Conservation (phyloP, 1,140 invertebrate genomes). For the Nasonia vitripennis region DNA sequence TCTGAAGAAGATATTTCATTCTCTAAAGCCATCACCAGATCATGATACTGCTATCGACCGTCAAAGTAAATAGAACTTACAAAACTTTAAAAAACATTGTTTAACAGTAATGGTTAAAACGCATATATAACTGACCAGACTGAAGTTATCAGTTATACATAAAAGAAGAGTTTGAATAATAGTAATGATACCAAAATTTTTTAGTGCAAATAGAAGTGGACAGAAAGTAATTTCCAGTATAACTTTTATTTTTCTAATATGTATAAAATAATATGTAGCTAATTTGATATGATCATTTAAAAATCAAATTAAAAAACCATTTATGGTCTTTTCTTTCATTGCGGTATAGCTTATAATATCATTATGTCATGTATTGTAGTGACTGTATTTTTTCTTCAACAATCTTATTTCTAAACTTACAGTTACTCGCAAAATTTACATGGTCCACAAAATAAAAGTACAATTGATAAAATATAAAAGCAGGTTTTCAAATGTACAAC, state of each 20-base stretch:
- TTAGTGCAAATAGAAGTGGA: not conserved
- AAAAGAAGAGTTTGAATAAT: not conserved
- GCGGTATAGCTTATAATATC: not conserved
- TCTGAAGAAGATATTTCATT: constrained; percentile 59
- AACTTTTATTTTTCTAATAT: constrained; percentile 47
- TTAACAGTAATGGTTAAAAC: constrained; percentile 11
- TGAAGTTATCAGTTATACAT: constrained; percentile 48
- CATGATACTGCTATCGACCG: not conserved
- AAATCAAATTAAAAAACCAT: constrained; percentile 15
- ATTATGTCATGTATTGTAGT: constrained; percentile 28
- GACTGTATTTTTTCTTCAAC: constrained; percentile 2
- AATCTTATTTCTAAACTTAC: constrained; percentile 16
- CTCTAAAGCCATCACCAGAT: constrained; percentile 55
- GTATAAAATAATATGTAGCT: constrained; percentile 48
- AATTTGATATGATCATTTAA: constrained; percentile 34
- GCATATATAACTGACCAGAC: constrained; percentile 49
- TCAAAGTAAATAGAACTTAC: constrained; percentile 25
- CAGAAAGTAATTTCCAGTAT: constrained; percentile 22
- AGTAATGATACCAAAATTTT: not conserved
- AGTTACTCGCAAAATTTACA: not conserved
- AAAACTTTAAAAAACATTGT: constrained; percentile 55
- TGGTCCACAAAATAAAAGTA: constrained; percentile 8
- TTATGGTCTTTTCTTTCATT: constrained; percentile 21
- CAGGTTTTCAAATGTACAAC: not conserved
- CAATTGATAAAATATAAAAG: constrained; percentile 20